Evolutionary conservation across 2,888 invertebrate species (phyloP).

Genomic region (Merodon equestris): DNA sequence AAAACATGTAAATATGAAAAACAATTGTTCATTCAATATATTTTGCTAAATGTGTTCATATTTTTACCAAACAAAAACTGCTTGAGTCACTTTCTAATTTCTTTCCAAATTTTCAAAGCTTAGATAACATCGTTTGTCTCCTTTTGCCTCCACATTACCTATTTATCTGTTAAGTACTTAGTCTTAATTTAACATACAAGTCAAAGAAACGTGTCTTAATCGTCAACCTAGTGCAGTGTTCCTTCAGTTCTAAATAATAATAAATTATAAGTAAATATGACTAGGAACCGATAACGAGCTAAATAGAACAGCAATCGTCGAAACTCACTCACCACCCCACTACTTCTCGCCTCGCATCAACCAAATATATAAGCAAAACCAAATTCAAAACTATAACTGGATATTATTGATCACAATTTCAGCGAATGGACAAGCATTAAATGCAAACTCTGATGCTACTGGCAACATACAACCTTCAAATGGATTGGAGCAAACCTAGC

Average conservation of each 20-base stretch:
- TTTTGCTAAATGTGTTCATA: no score
- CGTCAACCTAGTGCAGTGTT: slow-evolving; percentile 30
- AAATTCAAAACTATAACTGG: slow-evolving; percentile 61
- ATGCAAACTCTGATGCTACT: slow-evolving; percentile 45
- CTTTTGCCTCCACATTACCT: slow-evolving; percentile 68
- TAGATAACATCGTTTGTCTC: slow-evolving; percentile 65
- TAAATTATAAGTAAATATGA: slow-evolving; percentile 2
- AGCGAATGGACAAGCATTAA: slow-evolving; percentile 65
- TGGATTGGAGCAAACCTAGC: slow-evolving; percentile 74
- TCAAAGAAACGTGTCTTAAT: slow-evolving; percentile 6
- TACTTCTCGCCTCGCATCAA: slow-evolving; percentile 56
- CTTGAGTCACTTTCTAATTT: slow-evolving; percentile 1
- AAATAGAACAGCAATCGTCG: slow-evolving; percentile 33
- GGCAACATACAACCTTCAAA: slow-evolving; percentile 43
- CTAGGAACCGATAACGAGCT: neutral
- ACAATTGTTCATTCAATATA: no score
- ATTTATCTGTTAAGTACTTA: slow-evolving; percentile 52
- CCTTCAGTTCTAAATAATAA: neutral
- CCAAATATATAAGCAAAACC: slow-evolving; percentile 25
- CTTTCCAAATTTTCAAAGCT: slow-evolving; percentile 9
- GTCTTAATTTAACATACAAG: slow-evolving; percentile 25
- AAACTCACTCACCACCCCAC: slow-evolving; percentile 65
- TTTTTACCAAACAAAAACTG: neutral
- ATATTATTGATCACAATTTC: slow-evolving; percentile 64
- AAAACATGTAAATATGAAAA: neutral